Evolutionary conservation across 2,888 invertebrate genomes (phyloP), one percentile per base, ranked within the genome.

Genomic region (Kryphioiulus occultus): DNA sequence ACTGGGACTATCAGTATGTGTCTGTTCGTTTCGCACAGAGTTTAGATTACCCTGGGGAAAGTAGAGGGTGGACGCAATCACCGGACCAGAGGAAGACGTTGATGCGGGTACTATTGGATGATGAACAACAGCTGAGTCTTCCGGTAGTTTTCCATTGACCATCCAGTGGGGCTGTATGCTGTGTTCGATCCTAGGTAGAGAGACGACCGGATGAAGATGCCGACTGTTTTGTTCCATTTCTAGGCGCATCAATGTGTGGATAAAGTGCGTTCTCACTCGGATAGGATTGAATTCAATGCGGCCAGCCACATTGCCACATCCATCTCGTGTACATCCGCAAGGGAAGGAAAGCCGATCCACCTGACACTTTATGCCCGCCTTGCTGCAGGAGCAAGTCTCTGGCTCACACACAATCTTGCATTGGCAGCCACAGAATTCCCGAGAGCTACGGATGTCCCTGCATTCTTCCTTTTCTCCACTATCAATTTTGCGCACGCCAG

Each of bases 231-330:
- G 86, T 10, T 97, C 97, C 90, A 97, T 92, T 89, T 97, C 96
- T 89, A 98, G 92, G 89, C 98, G 94, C 98, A 98, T 98, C 87
- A 99, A 94, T 0, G 99, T 99, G 91, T 98, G 98, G 90, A 99
- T 97, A 91, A 98, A 99, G 92, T 99, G 99, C 22, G 98, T 98
- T 89, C 98, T 94, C 9, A 99, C 99, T 89, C 99, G 94, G 59
- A 97, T 95, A 0, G 98, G 98, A 92, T 98, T 98, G 92, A 99
- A 99, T 92, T 99, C 99, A 89, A 99, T 96, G 89, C 99, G 94
- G 5, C 99, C 99, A 85, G 89, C 95, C 95, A 92, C 99, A 99
- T 85, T 97, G 89, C 95, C 95, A 92, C 99, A 99, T 85, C 97
- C 97, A 91, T 98, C 98, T 90, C 97, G 95, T 1, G 96, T 96